phyloP scores from a whole-genome alignment of 2,797 vertebrate species.

The Liparis tanakae region DNA sequence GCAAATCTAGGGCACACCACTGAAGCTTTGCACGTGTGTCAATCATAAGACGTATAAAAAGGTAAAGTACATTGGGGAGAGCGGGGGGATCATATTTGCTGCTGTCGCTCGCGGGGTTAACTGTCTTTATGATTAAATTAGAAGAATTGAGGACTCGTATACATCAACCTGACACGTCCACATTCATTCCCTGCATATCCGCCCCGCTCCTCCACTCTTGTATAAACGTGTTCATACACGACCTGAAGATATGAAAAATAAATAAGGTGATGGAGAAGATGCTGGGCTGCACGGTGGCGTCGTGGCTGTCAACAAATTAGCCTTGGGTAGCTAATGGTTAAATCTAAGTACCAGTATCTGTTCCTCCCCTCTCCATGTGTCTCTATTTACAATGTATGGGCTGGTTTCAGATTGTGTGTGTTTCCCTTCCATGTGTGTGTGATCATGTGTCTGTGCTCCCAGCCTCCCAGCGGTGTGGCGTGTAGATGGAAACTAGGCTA shows the following conservation, averaged over 20 bases:
- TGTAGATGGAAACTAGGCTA: slow-evolving; percentile 51
- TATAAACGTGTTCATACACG: slow-evolving; percentile 1
- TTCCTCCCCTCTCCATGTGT: slow-evolving; percentile 6
- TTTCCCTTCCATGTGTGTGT: slow-evolving; percentile 1
- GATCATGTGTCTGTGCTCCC: slow-evolving; percentile 1
- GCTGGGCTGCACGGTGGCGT: no score
- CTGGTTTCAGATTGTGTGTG: slow-evolving; percentile 43
- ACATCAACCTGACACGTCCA: slow-evolving; percentile 58
- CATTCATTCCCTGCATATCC: background rate
- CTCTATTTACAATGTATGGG: slow-evolving; percentile 61
- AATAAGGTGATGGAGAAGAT: background rate
- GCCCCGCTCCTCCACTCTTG: slow-evolving; percentile 27
- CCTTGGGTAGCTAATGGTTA: slow-evolving; percentile 34
- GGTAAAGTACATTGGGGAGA: slow-evolving; percentile 46
- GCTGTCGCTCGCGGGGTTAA: slow-evolving; percentile 55
- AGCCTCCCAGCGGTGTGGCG: slow-evolving; percentile 29
- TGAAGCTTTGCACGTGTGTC: slow-evolving; percentile 41
- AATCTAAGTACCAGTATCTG: slow-evolving; percentile 40
- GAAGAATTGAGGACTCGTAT: slow-evolving; percentile 58
- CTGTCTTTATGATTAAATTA: slow-evolving; percentile 43
- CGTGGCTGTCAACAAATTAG: background rate
- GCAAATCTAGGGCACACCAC: slow-evolving; percentile 57
- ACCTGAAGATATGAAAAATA: slow-evolving; percentile 13
- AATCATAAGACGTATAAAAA: slow-evolving; percentile 56
- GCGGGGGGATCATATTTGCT: slow-evolving; percentile 41